Evolutionary conservation across 2,797 vertebrate species (phyloP).

Genomic region (Parauchenoglanis punctatus): DNA sequence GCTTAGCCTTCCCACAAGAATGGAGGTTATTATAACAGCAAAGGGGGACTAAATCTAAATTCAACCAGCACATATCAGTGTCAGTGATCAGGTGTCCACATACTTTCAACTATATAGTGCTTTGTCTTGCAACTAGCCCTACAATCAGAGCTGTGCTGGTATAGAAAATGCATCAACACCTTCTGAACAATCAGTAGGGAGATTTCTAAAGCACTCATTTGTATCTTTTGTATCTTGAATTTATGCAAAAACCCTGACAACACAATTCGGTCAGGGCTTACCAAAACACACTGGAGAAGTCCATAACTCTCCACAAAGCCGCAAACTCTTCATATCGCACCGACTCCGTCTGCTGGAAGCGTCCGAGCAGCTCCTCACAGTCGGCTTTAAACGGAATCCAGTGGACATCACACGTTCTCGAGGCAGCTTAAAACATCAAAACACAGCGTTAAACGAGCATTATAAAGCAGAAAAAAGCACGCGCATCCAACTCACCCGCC

Average conservation of each 20-base stretch:
- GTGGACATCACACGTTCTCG: conserved; percentile 37
- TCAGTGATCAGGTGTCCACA: neutral
- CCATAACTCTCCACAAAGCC: conserved; percentile 77
- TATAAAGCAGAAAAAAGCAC: neutral
- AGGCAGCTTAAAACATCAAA: neutral
- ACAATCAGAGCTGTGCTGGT: neutral
- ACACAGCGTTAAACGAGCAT: neutral
- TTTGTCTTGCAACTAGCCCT: neutral
- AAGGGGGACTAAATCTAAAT: neutral
- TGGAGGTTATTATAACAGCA: neutral
- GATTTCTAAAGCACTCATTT: neutral
- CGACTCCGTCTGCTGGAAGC: conserved; percentile 76
- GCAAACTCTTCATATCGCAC: conserved; percentile 82
- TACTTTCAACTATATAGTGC: neutral
- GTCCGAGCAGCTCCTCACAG: conserved; percentile 76
- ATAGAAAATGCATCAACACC: neutral
- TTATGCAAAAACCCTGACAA: neutral
- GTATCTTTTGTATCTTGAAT: neutral
- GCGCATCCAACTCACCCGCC: neutral
- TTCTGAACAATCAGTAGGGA: neutral
- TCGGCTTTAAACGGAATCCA: conserved; percentile 70
- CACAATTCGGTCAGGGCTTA: conserved; percentile 60
- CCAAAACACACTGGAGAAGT: conserved; percentile 80
- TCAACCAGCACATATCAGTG: neutral
- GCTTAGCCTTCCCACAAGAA: no score